A percentile compares a stretch with the other conserved stretches of the same genome.
Conservation (phyloP, 2,888 invertebrate species). For the Charanyca ferruginea region DNA sequence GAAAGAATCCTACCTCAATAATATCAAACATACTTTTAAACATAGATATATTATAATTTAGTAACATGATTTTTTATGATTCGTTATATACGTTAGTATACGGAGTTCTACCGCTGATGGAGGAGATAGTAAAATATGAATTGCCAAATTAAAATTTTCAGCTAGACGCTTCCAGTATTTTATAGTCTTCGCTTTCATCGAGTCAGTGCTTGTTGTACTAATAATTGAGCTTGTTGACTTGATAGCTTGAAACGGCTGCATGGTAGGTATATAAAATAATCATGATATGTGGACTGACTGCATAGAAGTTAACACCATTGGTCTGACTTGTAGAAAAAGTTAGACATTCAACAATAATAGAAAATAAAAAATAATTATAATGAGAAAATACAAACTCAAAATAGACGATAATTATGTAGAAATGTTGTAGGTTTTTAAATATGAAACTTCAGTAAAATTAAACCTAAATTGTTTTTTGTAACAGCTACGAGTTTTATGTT, state of each 20-base stretch:
- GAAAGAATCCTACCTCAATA: no score
- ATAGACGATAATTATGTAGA: neutral
- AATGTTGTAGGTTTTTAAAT: neutral
- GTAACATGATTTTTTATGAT: no score
- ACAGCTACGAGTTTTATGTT: conserved; percentile 44
- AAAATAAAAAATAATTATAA: neutral
- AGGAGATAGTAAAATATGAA: neutral
- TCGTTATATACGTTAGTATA: no score
- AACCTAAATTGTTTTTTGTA: conserved; percentile 37
- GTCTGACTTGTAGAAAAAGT: neutral
- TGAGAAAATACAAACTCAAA: neutral
- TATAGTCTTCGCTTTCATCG: conserved; percentile 23
- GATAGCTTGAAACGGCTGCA: conserved; percentile 54
- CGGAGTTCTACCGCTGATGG: neutral
- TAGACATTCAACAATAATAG: no score
- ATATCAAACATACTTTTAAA: no score
- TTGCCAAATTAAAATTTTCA: neutral
- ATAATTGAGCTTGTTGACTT: conserved; percentile 67
- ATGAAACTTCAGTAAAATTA: conserved; percentile 20
- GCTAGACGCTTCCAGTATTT: conserved; percentile 32
- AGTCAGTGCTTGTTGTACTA: conserved; percentile 60
- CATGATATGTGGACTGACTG: conserved; percentile 9
- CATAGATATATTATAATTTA: no score
- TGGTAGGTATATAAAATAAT: conserved; percentile 18
- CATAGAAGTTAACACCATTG: neutral